Evolutionary conservation across 2,113 vertebrate species (phyloP).

Genomic region (Phylloscopus trochilus): DNA sequence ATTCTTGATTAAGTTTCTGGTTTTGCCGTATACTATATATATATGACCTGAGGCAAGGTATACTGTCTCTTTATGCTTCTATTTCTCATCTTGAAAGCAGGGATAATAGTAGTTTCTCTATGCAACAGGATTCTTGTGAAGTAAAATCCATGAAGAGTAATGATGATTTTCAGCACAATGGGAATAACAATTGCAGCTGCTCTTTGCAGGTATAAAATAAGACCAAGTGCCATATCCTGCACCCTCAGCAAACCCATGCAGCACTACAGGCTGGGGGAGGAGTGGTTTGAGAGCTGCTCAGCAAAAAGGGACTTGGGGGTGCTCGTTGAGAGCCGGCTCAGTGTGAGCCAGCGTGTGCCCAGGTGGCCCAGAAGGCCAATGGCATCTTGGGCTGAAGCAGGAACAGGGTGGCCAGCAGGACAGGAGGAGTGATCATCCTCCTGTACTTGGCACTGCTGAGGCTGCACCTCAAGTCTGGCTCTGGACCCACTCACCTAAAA

Average conservation of each 20-base stretch:
- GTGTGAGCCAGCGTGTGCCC: background rate
- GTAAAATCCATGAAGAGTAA: background rate
- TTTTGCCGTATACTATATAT: background rate
- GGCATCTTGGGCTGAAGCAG: background rate
- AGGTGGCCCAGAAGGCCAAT: background rate
- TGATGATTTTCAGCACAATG: background rate
- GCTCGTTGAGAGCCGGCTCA: accelerated
- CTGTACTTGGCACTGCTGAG: background rate
- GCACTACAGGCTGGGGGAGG: background rate
- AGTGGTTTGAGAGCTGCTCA: background rate
- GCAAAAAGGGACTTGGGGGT: background rate
- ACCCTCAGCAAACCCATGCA: background rate
- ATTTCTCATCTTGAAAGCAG: background rate
- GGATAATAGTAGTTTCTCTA: background rate
- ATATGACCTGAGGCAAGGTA: background rate
- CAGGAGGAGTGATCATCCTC: too few relatives aligned
- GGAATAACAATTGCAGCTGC: background rate
- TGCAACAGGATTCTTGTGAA: background rate
- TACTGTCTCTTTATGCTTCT: background rate
- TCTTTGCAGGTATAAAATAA: background rate
- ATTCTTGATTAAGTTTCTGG: background rate
- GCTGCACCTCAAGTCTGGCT: accelerated
- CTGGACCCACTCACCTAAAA: background rate
- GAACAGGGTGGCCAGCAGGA: background rate
- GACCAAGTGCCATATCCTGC: background rate